Base-by-base conservation (phyloP, 2,797 vertebrate genomes). In the Hoplostethus mediterraneus region DNA sequence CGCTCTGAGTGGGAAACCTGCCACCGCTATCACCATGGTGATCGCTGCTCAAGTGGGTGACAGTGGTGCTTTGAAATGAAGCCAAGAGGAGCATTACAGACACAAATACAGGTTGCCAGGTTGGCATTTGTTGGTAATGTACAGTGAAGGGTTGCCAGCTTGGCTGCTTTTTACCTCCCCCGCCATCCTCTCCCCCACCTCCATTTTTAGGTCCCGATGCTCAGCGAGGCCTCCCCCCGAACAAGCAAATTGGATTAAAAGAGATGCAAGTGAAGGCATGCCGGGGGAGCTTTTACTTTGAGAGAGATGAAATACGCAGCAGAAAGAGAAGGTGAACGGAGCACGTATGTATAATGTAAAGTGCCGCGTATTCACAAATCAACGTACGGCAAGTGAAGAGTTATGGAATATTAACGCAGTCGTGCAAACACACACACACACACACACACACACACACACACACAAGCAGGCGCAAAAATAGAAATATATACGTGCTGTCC, bases 201-300 rank as follows among this genome's bases (percentile, higher is more conserved):
- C 45, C 30, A 10, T n/a, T 53, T 70, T 44, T 33, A 69, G 36
- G 68, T 69, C 71, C 70, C 31, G 8, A 57, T 31, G 49, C 67
- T 84, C 49, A 58, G 75, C 69, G 42, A 65, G 28, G 67, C 56
- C 58, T 77, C 54, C 49, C 49, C 73, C 75, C 71, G 52, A 85
- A 82, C 53, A 60, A 54, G 59, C 40, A 66, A 77, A 86, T 71
- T 65, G 54, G 67, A 83, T 83, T 81, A 78, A 73, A 79, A 64
- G 21, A 57, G 31, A 57, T 49, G 45, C 44, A 61, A 38, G 0
- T 69, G 66, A 67, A 71, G 72, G 5, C 42, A 60, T 58, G 77
- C 63, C 67, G 77, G 65, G 49, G 61, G 17, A 67, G 51, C 33
- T 63, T 69, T 21, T 64, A 51, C 55, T 42, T 55, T 4, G 33